phyloP scores from a whole-genome alignment of 2,888 invertebrate genomes.

The Poecilus cupreus region DNA sequence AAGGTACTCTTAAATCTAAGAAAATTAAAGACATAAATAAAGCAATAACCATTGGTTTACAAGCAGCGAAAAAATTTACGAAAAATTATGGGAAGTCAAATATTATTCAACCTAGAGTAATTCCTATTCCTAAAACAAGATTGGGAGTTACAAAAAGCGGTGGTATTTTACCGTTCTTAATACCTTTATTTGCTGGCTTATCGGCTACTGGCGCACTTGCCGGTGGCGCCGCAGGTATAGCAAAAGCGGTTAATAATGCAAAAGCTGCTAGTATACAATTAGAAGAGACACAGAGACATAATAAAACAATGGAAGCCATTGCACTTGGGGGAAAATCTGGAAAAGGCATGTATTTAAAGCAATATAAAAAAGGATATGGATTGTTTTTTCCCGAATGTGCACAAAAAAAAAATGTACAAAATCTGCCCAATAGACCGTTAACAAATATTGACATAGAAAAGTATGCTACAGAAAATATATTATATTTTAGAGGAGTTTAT shows the following conservation, averaged over 20 bases:
- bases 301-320: constrained; percentile 67
- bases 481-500: constrained; percentile 66
- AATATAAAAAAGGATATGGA: constrained; percentile 63
- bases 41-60: constrained; percentile 20
- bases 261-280: constrained; percentile 66
- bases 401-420: background rate
- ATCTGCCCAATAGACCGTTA: background rate
- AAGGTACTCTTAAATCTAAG: background rate
- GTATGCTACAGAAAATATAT: constrained; percentile 64
- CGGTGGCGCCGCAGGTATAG: constrained; percentile 68
- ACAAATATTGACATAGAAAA: constrained; percentile 62
- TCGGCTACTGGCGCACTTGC: too few relatives aligned
- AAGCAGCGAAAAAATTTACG: constrained; percentile 42
- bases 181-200: constrained; percentile 68
- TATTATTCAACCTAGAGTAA: constrained; percentile 65
- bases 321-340: constrained; percentile 64
- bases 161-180: constrained; percentile 67
- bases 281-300: constrained; percentile 67
- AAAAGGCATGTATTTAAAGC: constrained; percentile 62
- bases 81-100: constrained; percentile 24
- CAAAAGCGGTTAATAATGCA: constrained; percentile 67
- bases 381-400: constrained; percentile 61
- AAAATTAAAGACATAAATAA: background rate
- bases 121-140: too few relatives aligned
- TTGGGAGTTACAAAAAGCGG: constrained; percentile 67